Evolutionary conservation across 2,888 invertebrate species (phyloP).

Genomic region (Meliscaeva auricollis): DNA sequence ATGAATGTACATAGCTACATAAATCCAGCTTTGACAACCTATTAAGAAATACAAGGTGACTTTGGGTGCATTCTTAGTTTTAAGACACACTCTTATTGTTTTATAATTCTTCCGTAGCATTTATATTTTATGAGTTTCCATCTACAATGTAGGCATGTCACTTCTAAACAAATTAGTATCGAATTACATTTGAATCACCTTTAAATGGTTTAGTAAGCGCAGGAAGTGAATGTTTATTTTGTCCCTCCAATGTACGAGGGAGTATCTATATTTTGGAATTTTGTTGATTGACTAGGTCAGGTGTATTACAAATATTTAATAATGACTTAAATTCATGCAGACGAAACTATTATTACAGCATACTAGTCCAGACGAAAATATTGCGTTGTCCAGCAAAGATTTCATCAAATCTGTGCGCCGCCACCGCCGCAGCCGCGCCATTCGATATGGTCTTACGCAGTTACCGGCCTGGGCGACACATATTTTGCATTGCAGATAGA

Average conservation of each 20-base stretch:
- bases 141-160: constrained; percentile 9
- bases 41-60: constrained; percentile 53
- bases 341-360: constrained; percentile 50
- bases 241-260: too few species aligned
- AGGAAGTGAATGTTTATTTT: constrained; percentile 54
- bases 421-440: too few species aligned
- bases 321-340: constrained; percentile 16
- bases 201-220: background rate
- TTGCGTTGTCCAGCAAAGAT: constrained; percentile 42
- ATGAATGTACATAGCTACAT: background rate
- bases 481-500: constrained; percentile 31
- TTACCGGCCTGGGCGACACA: constrained; percentile 38
- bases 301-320: background rate
- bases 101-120: constrained; percentile 45
- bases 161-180: constrained; percentile 40
- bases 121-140: constrained; percentile 3
- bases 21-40: background rate
- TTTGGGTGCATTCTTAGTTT: background rate
- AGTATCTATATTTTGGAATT: constrained; percentile 29
- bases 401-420: constrained; percentile 54
- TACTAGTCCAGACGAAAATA: constrained; percentile 47
- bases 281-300: constrained; percentile 35
- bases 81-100: constrained; percentile 32
- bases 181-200: constrained; percentile 39
- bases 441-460: constrained; percentile 58